Percentiles rank a stretch among this genome's conserved stretches.
Evolutionary conservation across 2,888 invertebrate genomes (phyloP).

Genomic region (Neoascia interrupta): DNA sequence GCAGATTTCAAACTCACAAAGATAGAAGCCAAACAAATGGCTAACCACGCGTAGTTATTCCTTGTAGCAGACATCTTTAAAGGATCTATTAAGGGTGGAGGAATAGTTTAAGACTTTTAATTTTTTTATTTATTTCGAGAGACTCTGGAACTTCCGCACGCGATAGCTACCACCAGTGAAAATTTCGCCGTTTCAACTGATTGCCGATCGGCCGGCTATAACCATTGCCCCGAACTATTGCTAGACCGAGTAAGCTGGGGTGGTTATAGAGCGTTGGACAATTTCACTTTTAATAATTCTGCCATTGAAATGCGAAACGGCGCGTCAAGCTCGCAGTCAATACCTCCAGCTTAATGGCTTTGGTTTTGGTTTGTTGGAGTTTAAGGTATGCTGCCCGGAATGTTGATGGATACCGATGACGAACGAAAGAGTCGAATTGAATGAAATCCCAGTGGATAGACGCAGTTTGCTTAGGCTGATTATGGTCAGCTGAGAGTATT

Average conservation of each 20-base stretch:
- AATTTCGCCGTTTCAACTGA: conserved; percentile 46
- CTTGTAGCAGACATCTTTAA: conserved; percentile 23
- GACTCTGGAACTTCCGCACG: neutral
- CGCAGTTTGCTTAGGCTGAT: conserved; percentile 50
- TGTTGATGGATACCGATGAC: conserved; percentile 51
- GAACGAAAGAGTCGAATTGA: conserved; percentile 9
- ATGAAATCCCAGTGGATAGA: conserved; percentile 30
- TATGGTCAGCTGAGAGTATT: conserved; percentile 52
- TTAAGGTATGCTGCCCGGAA: conserved; percentile 42
- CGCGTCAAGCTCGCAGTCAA: conserved; percentile 19
- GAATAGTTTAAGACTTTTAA: neutral
- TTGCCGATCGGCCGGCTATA: conserved; percentile 48
- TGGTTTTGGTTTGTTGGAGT: conserved; percentile 53
- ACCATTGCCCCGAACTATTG: conserved; percentile 34
- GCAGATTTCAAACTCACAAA: conserved; percentile 66
- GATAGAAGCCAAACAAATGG: conserved; percentile 55
- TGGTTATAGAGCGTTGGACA: conserved; percentile 20
- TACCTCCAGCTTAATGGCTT: conserved; percentile 50
- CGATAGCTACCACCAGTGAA: conserved; percentile 26
- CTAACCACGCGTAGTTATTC: conserved; percentile 38
- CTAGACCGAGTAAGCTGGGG: neutral
- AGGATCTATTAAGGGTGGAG: conserved; percentile 17
- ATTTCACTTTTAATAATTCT: conserved; percentile 69
- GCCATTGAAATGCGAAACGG: conserved; percentile 61
- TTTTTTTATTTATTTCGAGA: neutral